Conservation (phyloP, 2,888 invertebrate species). For the Cheilosia variabilis region DNA sequence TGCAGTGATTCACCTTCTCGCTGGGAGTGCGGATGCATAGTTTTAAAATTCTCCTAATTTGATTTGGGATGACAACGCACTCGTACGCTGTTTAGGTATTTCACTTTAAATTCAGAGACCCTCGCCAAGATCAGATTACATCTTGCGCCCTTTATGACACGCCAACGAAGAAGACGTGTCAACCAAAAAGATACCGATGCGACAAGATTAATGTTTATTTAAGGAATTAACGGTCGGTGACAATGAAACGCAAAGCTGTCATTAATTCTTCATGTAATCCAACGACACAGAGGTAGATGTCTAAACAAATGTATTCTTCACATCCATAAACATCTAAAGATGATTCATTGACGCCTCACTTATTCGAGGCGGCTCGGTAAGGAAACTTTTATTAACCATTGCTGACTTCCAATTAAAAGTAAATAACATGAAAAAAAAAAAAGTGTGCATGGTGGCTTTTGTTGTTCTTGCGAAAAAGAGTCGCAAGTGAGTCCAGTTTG, state of each 20-base stretch:
- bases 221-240: slow-evolving; percentile 63
- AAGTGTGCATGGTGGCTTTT: slow-evolving; percentile 19
- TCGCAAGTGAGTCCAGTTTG: background rate
- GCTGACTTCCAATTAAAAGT: slow-evolving; percentile 72
- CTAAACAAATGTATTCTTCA: slow-evolving; percentile 21
- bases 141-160: slow-evolving; percentile 9
- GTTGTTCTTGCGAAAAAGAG: slow-evolving; percentile 11
- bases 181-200: slow-evolving; percentile 55
- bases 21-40: slow-evolving; percentile 16
- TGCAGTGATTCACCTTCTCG: slow-evolving; percentile 32
- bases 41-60: slow-evolving; percentile 11
- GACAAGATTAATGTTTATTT: slow-evolving; percentile 73
- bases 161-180: slow-evolving; percentile 23
- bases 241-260: slow-evolving; percentile 53
- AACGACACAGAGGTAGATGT: background rate
- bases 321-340: slow-evolving; percentile 10
- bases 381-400: slow-evolving; percentile 50
- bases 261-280: slow-evolving; percentile 65
- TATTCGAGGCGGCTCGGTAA: slow-evolving; percentile 2
- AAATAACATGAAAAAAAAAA: slow-evolving; percentile 42
- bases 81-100: background rate
- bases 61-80: slow-evolving; percentile 25
- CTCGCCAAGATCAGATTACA: slow-evolving; percentile 50
- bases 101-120: slow-evolving; percentile 2
- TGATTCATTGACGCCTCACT: slow-evolving; percentile 10